phyloP scores from a whole-genome alignment of 64 coral and sea anemone species.

The Orbicella faveolata region DNA sequence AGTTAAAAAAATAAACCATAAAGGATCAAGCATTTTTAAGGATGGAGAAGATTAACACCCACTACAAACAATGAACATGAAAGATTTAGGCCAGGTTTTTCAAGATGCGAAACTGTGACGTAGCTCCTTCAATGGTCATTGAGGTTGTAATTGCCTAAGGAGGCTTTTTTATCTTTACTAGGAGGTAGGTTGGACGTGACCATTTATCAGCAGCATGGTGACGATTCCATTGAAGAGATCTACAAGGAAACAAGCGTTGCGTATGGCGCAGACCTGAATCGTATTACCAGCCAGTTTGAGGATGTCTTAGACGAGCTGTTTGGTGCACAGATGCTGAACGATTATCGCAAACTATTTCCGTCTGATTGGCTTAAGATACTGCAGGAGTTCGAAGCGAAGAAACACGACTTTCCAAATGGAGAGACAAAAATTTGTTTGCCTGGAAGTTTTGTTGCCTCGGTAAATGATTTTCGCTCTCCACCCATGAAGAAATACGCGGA shows the following conservation, averaged over 20 bases:
- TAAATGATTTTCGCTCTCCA: conserved; percentile 12
- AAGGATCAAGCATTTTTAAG: no score
- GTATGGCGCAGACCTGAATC: not conserved
- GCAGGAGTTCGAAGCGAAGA: not conserved
- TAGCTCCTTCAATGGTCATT: no score
- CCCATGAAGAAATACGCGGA: not conserved
- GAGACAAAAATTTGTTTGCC: not conserved
- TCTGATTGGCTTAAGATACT: not conserved
- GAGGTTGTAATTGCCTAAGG: no score
- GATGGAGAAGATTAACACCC: no score
- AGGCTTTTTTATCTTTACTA: not conserved
- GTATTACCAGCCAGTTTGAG: not conserved
- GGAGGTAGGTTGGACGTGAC: not conserved
- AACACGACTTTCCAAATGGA: not conserved
- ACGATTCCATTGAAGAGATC: not conserved
- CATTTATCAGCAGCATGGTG: not conserved
- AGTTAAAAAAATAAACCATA: no score
- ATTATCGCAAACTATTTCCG: not conserved
- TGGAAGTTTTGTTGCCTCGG: not conserved
- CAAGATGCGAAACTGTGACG: no score
- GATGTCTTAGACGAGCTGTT: not conserved
- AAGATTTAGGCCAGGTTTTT: no score
- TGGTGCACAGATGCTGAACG: not conserved
- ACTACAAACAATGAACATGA: no score
- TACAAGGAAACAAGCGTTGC: not conserved